Evolutionary conservation across 2,888 invertebrate genomes (phyloP).

Genomic region (Eumerus sabulonum): DNA sequence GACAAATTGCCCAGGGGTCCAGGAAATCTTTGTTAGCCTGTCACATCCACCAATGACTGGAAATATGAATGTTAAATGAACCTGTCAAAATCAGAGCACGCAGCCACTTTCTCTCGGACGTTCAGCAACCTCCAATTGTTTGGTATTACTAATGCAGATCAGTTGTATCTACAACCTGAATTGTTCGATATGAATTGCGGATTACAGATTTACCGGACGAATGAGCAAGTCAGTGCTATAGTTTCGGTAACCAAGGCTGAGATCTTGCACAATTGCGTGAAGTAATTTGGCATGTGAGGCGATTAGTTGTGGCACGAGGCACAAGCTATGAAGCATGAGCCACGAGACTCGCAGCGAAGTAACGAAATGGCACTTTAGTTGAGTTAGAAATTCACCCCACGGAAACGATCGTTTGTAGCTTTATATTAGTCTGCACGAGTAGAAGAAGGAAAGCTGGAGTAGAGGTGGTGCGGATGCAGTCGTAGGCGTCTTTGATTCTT

Average conservation of each 20-base stretch:
- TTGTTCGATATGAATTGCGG: too few species aligned
- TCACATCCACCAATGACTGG: constrained; percentile 6
- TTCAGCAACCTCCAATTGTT: constrained; percentile 48
- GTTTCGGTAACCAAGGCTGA: not conserved
- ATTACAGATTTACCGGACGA: too few species aligned
- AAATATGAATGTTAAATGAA: constrained; percentile 59
- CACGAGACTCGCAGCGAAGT: too few species aligned
- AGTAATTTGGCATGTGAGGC: constrained; percentile 36
- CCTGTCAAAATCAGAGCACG: constrained; percentile 70
- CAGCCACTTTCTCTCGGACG: constrained; percentile 75
- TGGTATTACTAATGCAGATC: constrained; percentile 21
- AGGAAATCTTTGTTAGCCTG: constrained; percentile 16
- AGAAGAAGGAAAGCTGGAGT: not conserved
- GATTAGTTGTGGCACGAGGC: constrained; percentile 12
- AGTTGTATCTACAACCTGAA: too few species aligned
- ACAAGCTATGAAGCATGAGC: too few species aligned
- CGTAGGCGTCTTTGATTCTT: constrained; percentile 65
- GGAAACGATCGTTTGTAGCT: constrained; percentile 41
- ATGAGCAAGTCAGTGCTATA: too few species aligned
- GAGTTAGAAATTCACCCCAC: constrained; percentile 52
- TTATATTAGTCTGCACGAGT: too few species aligned
- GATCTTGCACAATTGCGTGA: constrained; percentile 2
- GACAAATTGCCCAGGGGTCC: constrained; percentile 36
- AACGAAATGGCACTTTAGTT: constrained; percentile 11
- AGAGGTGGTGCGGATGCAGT: constrained; percentile 27